These are phyloP conservation scores for Origma solitaria DNA, from an alignment of 2,113 vertebrate species.

Conservation along the genomic window DNA sequence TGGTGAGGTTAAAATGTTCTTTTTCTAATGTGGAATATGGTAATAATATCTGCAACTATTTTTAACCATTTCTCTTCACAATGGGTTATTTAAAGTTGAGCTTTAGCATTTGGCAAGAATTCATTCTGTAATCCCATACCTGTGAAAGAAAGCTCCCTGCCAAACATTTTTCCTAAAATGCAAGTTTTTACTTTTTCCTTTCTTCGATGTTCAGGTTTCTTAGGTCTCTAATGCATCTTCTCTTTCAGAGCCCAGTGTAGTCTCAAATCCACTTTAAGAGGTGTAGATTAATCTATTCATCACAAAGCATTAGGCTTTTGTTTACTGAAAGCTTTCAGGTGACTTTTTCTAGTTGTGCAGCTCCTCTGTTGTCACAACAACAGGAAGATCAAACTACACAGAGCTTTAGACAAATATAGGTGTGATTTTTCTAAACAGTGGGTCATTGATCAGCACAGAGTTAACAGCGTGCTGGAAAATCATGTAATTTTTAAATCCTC, in stretches of 20 bases:
- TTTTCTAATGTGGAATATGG: not conserved
- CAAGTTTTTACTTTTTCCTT: not conserved
- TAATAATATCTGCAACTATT: not conserved
- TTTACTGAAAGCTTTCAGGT: constrained; percentile 30
- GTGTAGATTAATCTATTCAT: not conserved
- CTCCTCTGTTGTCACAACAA: constrained; percentile 17
- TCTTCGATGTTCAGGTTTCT: not conserved
- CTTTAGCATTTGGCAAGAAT: not conserved
- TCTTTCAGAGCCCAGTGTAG: not conserved
- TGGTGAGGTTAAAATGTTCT: not conserved
- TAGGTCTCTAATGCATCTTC: not conserved
- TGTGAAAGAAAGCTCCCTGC: not conserved
- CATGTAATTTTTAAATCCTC: not conserved
- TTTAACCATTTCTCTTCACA: not conserved
- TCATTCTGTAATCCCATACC: not conserved
- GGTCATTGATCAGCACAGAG: not conserved
- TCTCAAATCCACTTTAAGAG: not conserved
- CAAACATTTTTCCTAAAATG: not conserved
- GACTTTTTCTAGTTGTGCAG: not conserved
- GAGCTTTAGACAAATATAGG: not conserved
- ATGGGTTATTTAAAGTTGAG: not conserved
- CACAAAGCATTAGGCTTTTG: not conserved
- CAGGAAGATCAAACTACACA: not conserved
- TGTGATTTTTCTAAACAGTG: not conserved
- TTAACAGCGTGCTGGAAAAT: not conserved